Evolutionary conservation across 2,888 invertebrate species (phyloP), one percentile per base, ranked within the genome.

Genomic region (Leptothorax acervorum): DNA sequence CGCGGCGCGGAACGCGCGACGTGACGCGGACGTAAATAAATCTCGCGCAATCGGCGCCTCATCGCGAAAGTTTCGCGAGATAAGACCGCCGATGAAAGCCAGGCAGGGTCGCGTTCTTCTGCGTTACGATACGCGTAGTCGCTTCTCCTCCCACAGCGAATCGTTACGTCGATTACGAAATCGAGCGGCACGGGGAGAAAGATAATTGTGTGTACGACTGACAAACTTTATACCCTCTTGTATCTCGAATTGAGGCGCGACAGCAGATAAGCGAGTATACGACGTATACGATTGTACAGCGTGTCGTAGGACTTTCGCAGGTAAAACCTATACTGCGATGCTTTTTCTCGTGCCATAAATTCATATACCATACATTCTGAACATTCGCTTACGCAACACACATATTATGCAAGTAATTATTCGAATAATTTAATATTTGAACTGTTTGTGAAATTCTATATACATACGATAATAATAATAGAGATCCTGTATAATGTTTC

Each of bases 171-270:
- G 82, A 90, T 89, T 88, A 86, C 87, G 87, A 90, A 87, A 91
- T 87, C 83, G 45, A 45, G 81, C 57, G 62, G 60, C 35, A 78
- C 57, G 35, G 45, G 39, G 60, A 55, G 62, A 60, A n/a, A 86
- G 89, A 90, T 90, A 89, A 89, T 66, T 66, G 84, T 82, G 82
- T 90, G 83, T 88, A 87, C 82, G 42, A 35, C 75, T 83, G 74
- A 82, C 85, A 90, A 89, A 90, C 83, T 85, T 87, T 87, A 86
- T 87, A 86, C 85, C 71, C 68, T 83, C 85, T 87, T 90, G 85
- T 89, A 89, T 88, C 86, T 85, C 63, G 83, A 83, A 76, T 83
- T 73, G 55, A 83, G 66, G 73, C 78, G 70, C 82, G 83, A 71
- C 82, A 82, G 55, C 51, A 86, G 90, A 90, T 90, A 90, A 89